Evolutionary conservation across 2,113 vertebrate species (phyloP), one percentile per base, ranked within the genome.

Genomic region (Delphinapterus leucas): DNA sequence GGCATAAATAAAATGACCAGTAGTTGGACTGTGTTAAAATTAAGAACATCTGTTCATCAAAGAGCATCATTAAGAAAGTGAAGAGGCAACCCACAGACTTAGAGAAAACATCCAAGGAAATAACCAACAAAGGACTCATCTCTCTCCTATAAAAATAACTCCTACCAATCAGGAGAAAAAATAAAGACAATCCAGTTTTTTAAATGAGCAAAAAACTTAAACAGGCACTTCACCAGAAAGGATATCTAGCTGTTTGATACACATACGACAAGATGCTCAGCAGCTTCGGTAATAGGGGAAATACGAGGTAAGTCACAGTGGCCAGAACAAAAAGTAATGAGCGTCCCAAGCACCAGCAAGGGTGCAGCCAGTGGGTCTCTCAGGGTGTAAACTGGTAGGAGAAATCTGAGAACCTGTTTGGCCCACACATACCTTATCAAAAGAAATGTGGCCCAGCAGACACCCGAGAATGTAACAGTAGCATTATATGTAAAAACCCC

Each of bases 391-490:
- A 17, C 2, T 33, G n/a, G 17, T 9, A 12, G 14, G 12, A 11
- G 73, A 49, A 8, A 3, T 6, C 23, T 33, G 25, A 33, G 33
- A 38, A 36, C 5, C 31, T 2, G 20, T 7, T 0, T 8, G 70
- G 77, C 44, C 63, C 33, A 60, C 2, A 17, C 17, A 15, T 0
- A 41, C 17, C 82, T 41, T 28, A 23, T 1, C 18, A 8, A 31
- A 20, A 60, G 58, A 41, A 41, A 12, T 1, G 1, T 0, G n/a
- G 44, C 13, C 26, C 21, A 6, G n/a, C 0, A 58, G 63, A 38
- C 6, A 31, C 4, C 0, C 36, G 36, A 21, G n/a, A 21, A n/a
- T 1, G 23, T 38, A 26, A 38, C 0, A 3, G 31, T 0, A 47
- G 68, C 13, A 20, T 5, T 9, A 18, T 8, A 12, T 1, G 1